A percentile compares a stretch with the other conserved stretches of the same genome.
phyloP scores from a whole-genome alignment of 1,140 invertebrate species.

The Caerostris extrusa region DNA sequence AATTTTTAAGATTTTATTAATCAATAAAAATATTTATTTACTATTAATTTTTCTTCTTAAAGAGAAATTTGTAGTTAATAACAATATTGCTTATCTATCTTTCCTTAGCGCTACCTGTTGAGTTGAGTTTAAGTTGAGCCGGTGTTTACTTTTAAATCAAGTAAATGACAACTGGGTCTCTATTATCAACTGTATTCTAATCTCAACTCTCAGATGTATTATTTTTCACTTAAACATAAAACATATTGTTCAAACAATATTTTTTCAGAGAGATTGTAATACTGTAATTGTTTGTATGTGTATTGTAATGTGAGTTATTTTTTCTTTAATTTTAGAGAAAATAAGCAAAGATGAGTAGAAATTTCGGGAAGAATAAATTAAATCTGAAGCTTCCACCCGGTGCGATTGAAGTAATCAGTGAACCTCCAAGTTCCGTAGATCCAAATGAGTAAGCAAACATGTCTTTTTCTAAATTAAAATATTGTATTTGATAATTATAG shows the following conservation, averaged over 20 bases:
- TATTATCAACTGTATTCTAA: background rate
- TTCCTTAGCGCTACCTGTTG: conserved; percentile 15
- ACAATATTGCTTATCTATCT: too few species aligned
- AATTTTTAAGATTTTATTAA: background rate
- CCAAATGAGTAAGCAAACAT: conserved; percentile 83
- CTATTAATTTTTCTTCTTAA: background rate
- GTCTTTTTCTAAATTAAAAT: background rate
- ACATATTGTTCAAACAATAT: background rate
- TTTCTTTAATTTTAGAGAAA: background rate
- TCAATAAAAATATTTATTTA: background rate
- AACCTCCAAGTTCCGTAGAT: conserved; percentile 86
- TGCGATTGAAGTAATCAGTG: conserved; percentile 87
- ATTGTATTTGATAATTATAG: too few species aligned
- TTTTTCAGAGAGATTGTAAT: background rate
- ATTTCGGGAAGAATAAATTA: conserved; percentile 90
- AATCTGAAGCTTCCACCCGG: conserved; percentile 94
- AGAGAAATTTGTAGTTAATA: too few species aligned
- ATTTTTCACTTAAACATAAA: background rate
- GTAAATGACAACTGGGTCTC: background rate
- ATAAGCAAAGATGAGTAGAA: conserved; percentile 74
- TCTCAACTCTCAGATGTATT: background rate
- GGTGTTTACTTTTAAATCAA: background rate
- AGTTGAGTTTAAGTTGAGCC: background rate
- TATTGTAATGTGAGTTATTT: background rate
- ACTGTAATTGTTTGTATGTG: background rate